Evolutionary conservation across 1,140 invertebrate species (phyloP), one percentile per base, ranked within the genome.

Genomic region (Euura lappo): DNA sequence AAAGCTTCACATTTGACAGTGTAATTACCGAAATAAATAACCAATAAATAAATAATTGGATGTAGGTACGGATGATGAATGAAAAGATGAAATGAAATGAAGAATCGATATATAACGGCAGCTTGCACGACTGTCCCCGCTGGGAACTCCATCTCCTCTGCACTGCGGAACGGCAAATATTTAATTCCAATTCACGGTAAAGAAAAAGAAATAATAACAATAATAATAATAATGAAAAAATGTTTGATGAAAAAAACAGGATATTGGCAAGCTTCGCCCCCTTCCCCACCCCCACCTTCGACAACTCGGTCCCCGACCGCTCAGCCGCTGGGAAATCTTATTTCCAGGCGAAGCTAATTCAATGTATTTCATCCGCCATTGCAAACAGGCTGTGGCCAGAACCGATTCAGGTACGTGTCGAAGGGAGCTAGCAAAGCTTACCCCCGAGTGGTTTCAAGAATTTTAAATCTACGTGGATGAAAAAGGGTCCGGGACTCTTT

Each of bases 291-390:
- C 2, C 51, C 13, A 11, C 51, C 51, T 60, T 43, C 68, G 60
- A 51, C 65, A 11, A 68, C 13, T n/a, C 51, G 13, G 11, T 42
- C 44, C 11, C 70, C 78, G 71, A 69, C 66, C 65, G 66, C 64
- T 43, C 71, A 69, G 69, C 79, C 75, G 74, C 47, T 80, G 78
- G 79, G 79, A 80, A 80, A 80, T 80, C 79, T 80, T 80, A 80
- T 80, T 80, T 79, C 66, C 28, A 11, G 74, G 66, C 77, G 74
- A 68, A 80, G 71, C 72, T 80, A 80, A 80, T 80, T 79, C 76
- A 69, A 80, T 79, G 78, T 78, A 82, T 71, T 77, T 80, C 75
- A 77, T 80, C 79, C 51, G 51, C 51, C 51, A 6, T 60, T 60
- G 13, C 51, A 60, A 60, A 6, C 51, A 60, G 5, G 5, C 51